phyloP scores from a whole-genome alignment of 2,888 invertebrate genomes.

The Phalera bucephala region DNA sequence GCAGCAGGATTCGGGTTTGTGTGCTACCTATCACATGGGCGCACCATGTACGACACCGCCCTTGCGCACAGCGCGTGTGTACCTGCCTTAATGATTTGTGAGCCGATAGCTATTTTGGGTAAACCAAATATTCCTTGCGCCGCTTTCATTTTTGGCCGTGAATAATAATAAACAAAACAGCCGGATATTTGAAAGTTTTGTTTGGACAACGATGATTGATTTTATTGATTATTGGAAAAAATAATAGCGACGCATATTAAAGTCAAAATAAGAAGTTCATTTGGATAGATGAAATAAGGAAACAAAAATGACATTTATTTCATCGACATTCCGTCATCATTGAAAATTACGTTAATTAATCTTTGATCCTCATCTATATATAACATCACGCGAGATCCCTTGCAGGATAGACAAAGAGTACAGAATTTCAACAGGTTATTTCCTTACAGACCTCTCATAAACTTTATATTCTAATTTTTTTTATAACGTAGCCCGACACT shows the following conservation, averaged over 20 bases:
- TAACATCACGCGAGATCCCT: too few relatives aligned
- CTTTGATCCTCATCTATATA: too few relatives aligned
- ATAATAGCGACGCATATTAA: conserved; percentile 23
- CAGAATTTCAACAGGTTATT: too few relatives aligned
- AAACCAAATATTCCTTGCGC: conserved; percentile 64
- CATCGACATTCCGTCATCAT: too few relatives aligned
- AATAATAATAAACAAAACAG: conserved; percentile 65
- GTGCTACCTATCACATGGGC: conserved; percentile 37
- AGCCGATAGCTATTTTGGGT: conserved; percentile 73
- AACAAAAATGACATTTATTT: too few relatives aligned
- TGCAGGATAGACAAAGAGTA: too few relatives aligned
- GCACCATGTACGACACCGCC: conserved; percentile 26
- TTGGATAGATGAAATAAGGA: too few relatives aligned
- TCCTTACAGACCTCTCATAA: too few relatives aligned
- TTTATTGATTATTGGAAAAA: conserved; percentile 55
- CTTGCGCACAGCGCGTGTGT: conserved; percentile 31
- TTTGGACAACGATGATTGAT: conserved; percentile 66
- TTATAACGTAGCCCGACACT: too few relatives aligned
- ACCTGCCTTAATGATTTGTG: conserved; percentile 68
- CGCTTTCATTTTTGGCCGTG: conserved; percentile 69
- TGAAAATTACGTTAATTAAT: too few relatives aligned
- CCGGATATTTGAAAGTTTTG: conserved; percentile 62
- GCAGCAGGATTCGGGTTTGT: conserved; percentile 60
- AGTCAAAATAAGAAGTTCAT: too few relatives aligned
- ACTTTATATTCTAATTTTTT: too few relatives aligned